Evolutionary conservation across 2,888 invertebrate species (phyloP).

Genomic region (Leptinotarsa peninsularis): DNA sequence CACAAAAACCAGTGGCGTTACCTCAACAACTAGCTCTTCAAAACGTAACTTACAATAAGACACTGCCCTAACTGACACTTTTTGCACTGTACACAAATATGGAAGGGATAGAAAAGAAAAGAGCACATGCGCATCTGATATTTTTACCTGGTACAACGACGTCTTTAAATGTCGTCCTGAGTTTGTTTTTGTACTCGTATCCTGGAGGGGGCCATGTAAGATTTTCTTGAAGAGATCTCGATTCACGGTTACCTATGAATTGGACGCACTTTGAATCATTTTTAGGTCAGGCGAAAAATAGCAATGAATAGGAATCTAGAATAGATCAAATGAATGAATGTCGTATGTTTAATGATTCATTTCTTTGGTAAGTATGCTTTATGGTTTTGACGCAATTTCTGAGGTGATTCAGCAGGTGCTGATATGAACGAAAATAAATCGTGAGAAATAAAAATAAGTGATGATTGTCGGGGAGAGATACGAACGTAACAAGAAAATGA

Average conservation of each 20-base stretch:
- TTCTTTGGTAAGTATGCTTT: not conserved
- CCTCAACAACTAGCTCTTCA: not conserved
- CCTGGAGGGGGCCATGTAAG: conserved; percentile 59
- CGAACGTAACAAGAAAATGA: too few relatives aligned
- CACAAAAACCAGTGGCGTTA: conserved; percentile 18
- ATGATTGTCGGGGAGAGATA: too few relatives aligned
- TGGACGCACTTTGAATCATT: conserved; percentile 21
- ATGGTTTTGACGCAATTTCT: not conserved
- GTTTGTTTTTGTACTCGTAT: conserved; percentile 53
- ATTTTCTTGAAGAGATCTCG: conserved; percentile 56
- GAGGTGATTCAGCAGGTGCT: conserved; percentile 1
- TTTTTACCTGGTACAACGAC: conserved; percentile 62
- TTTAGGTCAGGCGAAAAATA: conserved; percentile 17
- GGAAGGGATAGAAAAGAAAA: conserved; percentile 21
- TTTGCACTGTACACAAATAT: not conserved
- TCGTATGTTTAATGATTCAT: conserved; percentile 4
- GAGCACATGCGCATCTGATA: conserved; percentile 51
- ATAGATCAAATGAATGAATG: conserved; percentile 10
- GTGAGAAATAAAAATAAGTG: not conserved
- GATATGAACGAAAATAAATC: not conserved
- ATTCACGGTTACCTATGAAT: conserved; percentile 44
- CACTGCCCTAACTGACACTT: not conserved
- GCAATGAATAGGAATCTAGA: conserved; percentile 15
- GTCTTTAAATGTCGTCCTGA: conserved; percentile 59
- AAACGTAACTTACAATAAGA: conserved; percentile 8